Conservation (phyloP, 2,888 invertebrate genomes). For the Nemotelus pantherinus region DNA sequence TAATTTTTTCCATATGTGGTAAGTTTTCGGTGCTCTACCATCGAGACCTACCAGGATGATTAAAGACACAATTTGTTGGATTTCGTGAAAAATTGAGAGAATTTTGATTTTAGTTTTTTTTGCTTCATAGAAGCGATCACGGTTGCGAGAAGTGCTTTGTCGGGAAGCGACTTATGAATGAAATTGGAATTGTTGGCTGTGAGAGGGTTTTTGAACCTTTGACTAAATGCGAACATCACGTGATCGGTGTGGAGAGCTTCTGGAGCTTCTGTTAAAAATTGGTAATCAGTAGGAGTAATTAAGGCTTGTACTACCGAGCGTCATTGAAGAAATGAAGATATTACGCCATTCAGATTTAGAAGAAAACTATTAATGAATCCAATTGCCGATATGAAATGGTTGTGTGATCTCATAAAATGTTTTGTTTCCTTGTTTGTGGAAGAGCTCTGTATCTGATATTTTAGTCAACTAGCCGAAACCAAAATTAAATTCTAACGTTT, state of each 20-base stretch:
- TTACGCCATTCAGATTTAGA: no score
- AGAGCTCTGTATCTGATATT: no score
- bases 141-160: neutral
- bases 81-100: neutral
- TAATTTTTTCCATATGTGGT: slow-evolving; percentile 1
- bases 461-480: no score
- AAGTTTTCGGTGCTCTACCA: neutral
- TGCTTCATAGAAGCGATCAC: neutral
- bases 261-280: neutral
- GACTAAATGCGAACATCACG: neutral
- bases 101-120: neutral
- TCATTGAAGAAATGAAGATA: no score
- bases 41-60: slow-evolving; percentile 40
- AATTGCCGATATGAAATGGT: no score
- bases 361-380: no score
- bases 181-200: neutral
- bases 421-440: no score
- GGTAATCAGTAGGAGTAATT: neutral
- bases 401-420: no score
- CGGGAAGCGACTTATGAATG: slow-evolving; percentile 20
- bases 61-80: neutral
- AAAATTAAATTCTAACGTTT: no score
- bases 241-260: no score
- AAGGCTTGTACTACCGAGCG: no score
- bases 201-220: neutral